Evolutionary conservation across 1,140 invertebrate species (phyloP), one percentile per base, ranked within the genome.

Genomic region (Panulirus ornatus): DNA sequence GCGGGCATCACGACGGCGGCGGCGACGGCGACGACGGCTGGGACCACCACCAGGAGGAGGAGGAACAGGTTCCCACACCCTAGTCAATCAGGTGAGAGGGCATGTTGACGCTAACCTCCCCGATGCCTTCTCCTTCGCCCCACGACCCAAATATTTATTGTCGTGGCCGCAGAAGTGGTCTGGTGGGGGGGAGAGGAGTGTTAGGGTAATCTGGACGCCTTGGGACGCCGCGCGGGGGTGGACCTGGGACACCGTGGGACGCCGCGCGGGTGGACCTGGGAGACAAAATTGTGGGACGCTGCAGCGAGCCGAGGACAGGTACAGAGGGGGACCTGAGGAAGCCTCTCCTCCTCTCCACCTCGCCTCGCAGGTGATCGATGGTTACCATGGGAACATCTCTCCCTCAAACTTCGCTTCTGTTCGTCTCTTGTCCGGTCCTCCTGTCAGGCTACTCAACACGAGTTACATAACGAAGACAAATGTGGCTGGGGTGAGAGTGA

Each of bases 61-160:
- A 58, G 16, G n/a, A n/a, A n/a, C n/a, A 16, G 16, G 22, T 30
- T 30, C 58, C 22, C 58, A 66, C 58, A 66, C 58, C 16, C 51
- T 3, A 58, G 51, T 58, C 51, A 54, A 54, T 54, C 51, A 58
- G 51, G 3, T 58, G 51, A 14, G 16, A n/a, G 11, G 16, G 3
- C 11, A 5, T 66, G 58, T 19, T 30, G 11, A 30, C n/a, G 6
- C 58, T 27, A 14, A 11, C 9, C 19, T 14, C 8, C 73, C 73
- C 22, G 73, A 30, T 36, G 19, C 11, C n/a, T 22, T 78, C 40
- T 14, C 19, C 75, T 8, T 30, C 22, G 16, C 34, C 75, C 75
- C 75, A 0, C n/a, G n/a, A 78, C 75, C 75, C 42, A 78, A 78
- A 78, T 78, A 78, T 78, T 78, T 78, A 78, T 78, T 78, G 40